Conservation (phyloP, 1,140 invertebrate species). For the Drosophila tristis region DNA sequence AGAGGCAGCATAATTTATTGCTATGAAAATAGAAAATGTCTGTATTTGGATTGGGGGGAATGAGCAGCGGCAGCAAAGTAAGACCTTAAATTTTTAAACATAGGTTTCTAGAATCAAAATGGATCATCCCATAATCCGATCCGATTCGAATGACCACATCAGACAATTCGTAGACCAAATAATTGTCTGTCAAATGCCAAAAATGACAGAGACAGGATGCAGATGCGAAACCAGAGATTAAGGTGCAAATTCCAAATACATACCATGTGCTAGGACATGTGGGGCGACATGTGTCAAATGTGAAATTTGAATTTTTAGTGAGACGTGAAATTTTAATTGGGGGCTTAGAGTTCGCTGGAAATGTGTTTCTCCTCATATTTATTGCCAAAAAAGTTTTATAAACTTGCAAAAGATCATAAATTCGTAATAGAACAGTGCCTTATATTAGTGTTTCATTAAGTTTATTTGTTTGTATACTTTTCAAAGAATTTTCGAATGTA, state of each 20-base stretch:
- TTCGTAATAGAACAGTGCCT: no score
- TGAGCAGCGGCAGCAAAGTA: no score
- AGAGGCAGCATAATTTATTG: background rate
- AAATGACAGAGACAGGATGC: background rate
- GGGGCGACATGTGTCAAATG: slow-evolving; percentile 11
- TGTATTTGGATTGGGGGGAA: no score
- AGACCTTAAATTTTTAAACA: no score
- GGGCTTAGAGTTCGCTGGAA: slow-evolving; percentile 14
- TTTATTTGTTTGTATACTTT: no score
- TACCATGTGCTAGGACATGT: background rate
- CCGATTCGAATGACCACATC: slow-evolving; percentile 9
- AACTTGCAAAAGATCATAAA: background rate
- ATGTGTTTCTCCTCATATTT: slow-evolving; percentile 1
- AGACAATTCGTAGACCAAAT: slow-evolving; percentile 22
- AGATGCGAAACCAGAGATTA: background rate
- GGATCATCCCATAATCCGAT: background rate
- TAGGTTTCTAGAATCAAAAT: no score
- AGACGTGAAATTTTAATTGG: slow-evolving; percentile 40
- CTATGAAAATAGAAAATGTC: no score
- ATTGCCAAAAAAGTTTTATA: background rate
- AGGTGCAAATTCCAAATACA: slow-evolving; percentile 10
- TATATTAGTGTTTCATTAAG: no score
- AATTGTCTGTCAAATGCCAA: slow-evolving; percentile 27
- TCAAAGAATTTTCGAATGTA: no score
- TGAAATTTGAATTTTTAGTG: slow-evolving; percentile 29